phyloP scores from a whole-genome alignment of 2,113 vertebrate species.

The Ciconia maguari region DNA sequence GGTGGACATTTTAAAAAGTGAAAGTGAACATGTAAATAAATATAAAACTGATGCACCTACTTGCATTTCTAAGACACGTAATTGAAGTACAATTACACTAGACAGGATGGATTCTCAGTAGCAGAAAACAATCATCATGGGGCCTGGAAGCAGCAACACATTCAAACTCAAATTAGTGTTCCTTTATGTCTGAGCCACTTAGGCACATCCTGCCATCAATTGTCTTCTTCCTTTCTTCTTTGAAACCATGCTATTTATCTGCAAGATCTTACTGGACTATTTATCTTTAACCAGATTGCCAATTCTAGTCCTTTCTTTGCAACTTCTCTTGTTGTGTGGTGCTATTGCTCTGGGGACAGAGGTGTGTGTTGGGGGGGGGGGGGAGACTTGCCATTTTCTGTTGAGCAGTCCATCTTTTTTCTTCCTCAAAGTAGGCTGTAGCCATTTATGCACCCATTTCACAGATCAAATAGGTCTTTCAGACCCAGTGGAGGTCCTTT shows the following conservation, averaged over 20 bases:
- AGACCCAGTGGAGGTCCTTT: background rate
- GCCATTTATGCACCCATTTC: background rate
- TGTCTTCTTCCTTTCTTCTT: background rate
- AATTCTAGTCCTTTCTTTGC: background rate
- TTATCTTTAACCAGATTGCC: background rate
- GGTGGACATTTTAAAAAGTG: background rate
- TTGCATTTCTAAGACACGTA: background rate
- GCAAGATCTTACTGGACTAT: background rate
- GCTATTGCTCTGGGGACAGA: background rate
- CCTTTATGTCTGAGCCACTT: background rate
- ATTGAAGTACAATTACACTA: background rate
- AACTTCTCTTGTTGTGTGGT: background rate
- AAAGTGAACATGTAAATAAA: background rate
- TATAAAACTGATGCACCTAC: background rate
- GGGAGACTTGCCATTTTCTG: background rate
- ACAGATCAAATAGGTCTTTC: background rate
- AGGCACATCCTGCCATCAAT: background rate
- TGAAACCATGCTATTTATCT: background rate
- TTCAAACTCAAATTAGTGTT: background rate
- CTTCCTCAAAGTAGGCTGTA: background rate
- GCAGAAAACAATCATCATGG: background rate
- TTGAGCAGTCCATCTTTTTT: background rate
- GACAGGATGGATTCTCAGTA: background rate
- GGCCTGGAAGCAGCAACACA: background rate
- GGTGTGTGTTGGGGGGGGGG: accelerated